phyloP scores from a whole-genome alignment of 2,888 invertebrate species.

The Petrolisthes manimaculis region DNA sequence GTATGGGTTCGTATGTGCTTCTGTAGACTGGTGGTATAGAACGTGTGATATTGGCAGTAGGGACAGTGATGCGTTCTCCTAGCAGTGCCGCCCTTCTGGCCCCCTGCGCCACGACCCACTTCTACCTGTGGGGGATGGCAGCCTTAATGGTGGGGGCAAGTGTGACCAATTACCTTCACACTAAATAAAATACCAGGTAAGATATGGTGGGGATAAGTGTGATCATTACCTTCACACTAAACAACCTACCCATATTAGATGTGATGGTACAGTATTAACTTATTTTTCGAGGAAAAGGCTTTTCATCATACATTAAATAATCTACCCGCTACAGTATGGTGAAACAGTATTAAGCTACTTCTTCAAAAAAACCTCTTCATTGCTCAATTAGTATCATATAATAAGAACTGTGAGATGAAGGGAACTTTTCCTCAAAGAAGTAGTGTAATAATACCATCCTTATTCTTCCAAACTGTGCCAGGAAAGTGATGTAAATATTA shows the following conservation, averaged over 20 bases:
- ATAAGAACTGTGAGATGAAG: too few relatives aligned
- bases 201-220: not conserved
- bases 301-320: too few relatives aligned
- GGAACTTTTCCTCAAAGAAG: too few relatives aligned
- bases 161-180: constrained; percentile 3
- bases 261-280: too few relatives aligned
- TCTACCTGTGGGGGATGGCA: constrained; percentile 41
- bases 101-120: constrained; percentile 10
- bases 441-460: too few relatives aligned
- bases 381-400: too few relatives aligned
- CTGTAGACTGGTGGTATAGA: constrained; percentile 46
- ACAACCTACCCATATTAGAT: not conserved
- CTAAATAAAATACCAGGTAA: not conserved
- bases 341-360: too few relatives aligned
- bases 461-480: too few relatives aligned
- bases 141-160: constrained; percentile 30
- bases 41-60: constrained; percentile 41
- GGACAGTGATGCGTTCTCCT: constrained; percentile 38
- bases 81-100: not conserved
- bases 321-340: too few relatives aligned
- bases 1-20: constrained; percentile 52
- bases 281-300: too few relatives aligned
- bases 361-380: too few relatives aligned
- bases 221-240: not conserved
- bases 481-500: too few relatives aligned